phyloP scores from a whole-genome alignment of 2,797 vertebrate genomes.

The Tapera naevia region DNA sequence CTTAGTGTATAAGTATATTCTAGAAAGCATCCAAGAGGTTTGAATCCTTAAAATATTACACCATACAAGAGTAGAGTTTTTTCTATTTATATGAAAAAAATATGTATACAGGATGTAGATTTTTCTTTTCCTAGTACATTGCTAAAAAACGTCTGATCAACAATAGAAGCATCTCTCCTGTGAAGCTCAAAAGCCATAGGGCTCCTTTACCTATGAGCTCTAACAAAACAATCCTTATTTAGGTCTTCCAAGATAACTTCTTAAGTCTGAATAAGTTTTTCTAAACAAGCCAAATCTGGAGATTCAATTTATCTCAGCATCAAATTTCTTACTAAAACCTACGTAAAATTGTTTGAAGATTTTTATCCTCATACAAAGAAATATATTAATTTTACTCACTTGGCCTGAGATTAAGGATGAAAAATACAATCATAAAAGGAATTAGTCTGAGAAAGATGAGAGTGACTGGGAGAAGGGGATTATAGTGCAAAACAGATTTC shows the following conservation, averaged over 20 bases:
- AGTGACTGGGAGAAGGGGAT: not conserved
- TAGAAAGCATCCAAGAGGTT: not conserved
- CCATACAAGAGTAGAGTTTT: not conserved
- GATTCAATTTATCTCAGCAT: not conserved
- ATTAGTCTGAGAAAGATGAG: not conserved
- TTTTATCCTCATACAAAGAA: slow-evolving; percentile 11
- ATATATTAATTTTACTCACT: not conserved
- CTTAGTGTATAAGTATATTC: not conserved
- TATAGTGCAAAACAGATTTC: not conserved
- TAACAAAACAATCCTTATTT: not conserved
- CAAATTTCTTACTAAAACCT: not conserved
- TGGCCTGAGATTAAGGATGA: not conserved
- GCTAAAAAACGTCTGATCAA: not conserved
- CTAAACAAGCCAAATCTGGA: not conserved
- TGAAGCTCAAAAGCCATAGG: not conserved
- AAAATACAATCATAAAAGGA: not conserved
- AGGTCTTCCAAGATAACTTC: not conserved
- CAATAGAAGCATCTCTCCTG: not conserved
- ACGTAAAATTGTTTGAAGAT: not conserved
- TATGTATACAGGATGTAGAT: not conserved
- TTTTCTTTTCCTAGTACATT: not conserved
- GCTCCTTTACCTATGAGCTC: not conserved
- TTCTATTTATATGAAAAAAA: not conserved
- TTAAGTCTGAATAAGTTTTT: not conserved
- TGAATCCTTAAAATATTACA: not conserved